Evolutionary conservation across 2,888 invertebrate species (phyloP).

Genomic region (Cyaniris semiargus): DNA sequence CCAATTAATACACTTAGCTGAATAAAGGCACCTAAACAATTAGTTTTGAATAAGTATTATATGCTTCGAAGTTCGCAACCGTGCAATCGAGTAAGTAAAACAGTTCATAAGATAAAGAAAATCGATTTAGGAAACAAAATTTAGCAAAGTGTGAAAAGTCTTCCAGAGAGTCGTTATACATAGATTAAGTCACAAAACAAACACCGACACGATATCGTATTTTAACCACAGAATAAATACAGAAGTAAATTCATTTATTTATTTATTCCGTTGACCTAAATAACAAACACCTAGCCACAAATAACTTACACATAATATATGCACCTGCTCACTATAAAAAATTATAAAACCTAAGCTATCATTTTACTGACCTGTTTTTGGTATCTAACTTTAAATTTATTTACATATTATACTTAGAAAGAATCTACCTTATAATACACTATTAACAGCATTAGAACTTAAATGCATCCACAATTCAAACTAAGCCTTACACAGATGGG

Average conservation of each 20-base stretch:
- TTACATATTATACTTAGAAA: not conserved
- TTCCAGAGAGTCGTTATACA: slow-evolving; percentile 1
- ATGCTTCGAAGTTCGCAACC: not conserved
- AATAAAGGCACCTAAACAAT: slow-evolving; percentile 9
- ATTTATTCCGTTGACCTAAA: not conserved
- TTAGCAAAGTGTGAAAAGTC: slow-evolving; percentile 2
- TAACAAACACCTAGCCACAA: not conserved
- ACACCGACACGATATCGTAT: not conserved
- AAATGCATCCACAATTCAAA: not conserved
- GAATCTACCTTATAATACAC: not conserved
- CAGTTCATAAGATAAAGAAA: not conserved
- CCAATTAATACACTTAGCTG: not conserved
- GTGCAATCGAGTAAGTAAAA: not conserved
- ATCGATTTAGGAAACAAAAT: not conserved
- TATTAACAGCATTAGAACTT: not conserved
- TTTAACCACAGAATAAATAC: not conserved
- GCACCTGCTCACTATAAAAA: slow-evolving; percentile 22
- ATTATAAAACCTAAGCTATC: slow-evolving; percentile 32
- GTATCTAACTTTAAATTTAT: slow-evolving; percentile 47
- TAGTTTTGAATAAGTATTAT: not conserved
- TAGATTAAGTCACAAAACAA: not conserved
- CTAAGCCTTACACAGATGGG: not conserved
- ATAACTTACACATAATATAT: slow-evolving; percentile 11
- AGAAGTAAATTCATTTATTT: not conserved
- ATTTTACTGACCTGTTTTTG: slow-evolving; percentile 58